Evolutionary conservation across 2,797 vertebrate genomes (phyloP), one percentile per base, ranked within the genome.

Genomic region (Tokudaia tokunoshimensis): DNA sequence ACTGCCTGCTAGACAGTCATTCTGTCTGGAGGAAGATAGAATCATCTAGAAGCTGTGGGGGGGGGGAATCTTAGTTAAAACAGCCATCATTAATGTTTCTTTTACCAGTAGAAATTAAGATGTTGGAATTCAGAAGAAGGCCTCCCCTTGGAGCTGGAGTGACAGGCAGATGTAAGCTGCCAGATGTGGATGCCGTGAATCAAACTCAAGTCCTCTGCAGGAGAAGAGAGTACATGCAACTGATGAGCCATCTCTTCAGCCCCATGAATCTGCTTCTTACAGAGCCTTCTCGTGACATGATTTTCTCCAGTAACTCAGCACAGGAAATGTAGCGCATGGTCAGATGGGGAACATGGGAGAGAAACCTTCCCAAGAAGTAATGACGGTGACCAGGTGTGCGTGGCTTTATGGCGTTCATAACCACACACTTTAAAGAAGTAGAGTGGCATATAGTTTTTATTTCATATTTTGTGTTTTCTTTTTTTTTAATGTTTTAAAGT

Each of bases 81-180:
- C 10, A 57, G 10, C 47, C 34, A 74, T 81, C 26, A 82, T 44
- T 70, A 65, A 75, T 31, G 59, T 19, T 37, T 96, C 44, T 81
- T 97, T 97, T 74, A 78, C 31, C 41, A 57, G 17, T 57, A 57
- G 81, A 44, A 86, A 94, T 89, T 59, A 93, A 65, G 41, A 47
- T 47, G 5, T 7, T 34, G 83, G 65, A 6, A 22, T 12, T 14
- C 47, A 72, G 20, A 87, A 87, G 13, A 37, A 13, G 65, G 65
- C 34, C 26, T 67, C 13, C 13, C 44, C 65, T n/a, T 87, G 47
- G 47, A 72, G 50, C 47, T 41, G 47, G 65, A 55, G 47, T 55
- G 72, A 37, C 4, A 87, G 47, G 47, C 22, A 72, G 47, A 44
- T 50, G 34, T 70, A 7, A 20, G 22, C 63, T 55, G 34, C 31